These are phyloP conservation scores for Sicus ferrugineus DNA, from an alignment of 2,888 invertebrate species.

Conservation along the genomic window DNA sequence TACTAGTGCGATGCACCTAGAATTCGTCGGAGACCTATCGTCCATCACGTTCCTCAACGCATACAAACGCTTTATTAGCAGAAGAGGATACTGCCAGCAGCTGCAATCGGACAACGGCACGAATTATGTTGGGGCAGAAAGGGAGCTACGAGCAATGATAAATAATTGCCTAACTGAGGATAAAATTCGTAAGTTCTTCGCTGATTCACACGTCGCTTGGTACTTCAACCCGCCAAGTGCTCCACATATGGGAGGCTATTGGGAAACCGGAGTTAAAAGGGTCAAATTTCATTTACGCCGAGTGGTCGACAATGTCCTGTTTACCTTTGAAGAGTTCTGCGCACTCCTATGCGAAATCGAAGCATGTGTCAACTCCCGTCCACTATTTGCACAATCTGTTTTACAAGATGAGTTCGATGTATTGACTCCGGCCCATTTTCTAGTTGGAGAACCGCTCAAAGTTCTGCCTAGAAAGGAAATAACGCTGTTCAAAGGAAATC, in stretches of 20 bases:
- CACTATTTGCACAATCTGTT: background rate
- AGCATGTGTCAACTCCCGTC: conserved; percentile 12
- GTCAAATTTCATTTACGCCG: conserved; percentile 12
- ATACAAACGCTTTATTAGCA: conserved; percentile 7
- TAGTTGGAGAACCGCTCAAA: background rate
- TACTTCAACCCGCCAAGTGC: conserved; percentile 8
- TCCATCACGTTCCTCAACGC: conserved; percentile 4
- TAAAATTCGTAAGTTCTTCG: background rate
- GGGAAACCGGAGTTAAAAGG: too few species aligned
- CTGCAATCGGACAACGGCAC: conserved; percentile 15
- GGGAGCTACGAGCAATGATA: background rate
- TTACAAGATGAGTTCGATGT: background rate
- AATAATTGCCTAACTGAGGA: background rate
- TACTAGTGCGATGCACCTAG: conserved; percentile 25
- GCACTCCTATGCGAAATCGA: conserved; percentile 1
- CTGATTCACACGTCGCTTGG: conserved; percentile 6
- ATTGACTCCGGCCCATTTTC: background rate
- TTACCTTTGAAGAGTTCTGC: background rate
- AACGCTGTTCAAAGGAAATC: background rate
- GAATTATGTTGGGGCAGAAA: too few species aligned
- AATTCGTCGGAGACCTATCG: conserved; percentile 19
- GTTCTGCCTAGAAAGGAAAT: background rate
- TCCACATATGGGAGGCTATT: conserved; percentile 24
- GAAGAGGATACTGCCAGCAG: conserved; percentile 8
- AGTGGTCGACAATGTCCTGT: background rate